phyloP scores from a whole-genome alignment of 2,113 vertebrate genomes.

The Rhinopomastus cyanomelas region DNA sequence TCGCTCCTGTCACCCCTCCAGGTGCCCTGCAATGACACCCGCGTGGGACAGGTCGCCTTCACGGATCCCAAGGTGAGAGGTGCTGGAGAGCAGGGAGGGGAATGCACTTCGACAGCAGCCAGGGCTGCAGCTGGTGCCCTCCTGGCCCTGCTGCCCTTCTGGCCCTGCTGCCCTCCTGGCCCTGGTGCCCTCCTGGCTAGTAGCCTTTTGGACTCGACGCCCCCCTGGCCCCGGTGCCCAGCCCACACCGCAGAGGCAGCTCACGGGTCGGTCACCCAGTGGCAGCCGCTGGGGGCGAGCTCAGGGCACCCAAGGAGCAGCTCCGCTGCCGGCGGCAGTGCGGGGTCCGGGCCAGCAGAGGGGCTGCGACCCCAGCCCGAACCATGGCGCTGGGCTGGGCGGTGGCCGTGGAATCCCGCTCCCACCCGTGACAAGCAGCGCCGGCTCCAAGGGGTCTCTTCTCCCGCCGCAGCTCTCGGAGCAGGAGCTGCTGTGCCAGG shows the following conservation, averaged over 20 bases:
- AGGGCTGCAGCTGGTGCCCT: accelerated
- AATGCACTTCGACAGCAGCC: accelerated
- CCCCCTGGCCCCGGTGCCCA: background rate
- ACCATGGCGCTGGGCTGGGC: background rate
- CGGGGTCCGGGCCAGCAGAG: accelerated
- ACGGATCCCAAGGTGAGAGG: background rate
- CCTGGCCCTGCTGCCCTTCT: accelerated
- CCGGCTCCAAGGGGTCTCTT: accelerated
- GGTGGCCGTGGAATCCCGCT: background rate
- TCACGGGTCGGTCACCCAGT: background rate
- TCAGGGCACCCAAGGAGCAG: too few relatives aligned
- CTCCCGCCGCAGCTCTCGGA: background rate
- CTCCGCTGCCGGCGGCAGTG: too few relatives aligned
- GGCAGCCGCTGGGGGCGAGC: accelerated
- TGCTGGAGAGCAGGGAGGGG: accelerated
- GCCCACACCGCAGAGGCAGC: background rate
- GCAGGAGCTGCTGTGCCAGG: conserved; percentile 43
- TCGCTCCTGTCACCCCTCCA: background rate
- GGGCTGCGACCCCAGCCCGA: background rate
- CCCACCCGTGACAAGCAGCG: background rate
- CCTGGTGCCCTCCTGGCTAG: background rate
- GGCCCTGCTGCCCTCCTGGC: background rate
- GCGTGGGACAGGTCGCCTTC: conserved; percentile 45
- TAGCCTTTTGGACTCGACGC: too few relatives aligned
- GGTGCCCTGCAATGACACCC: conserved; percentile 59